Base-by-base conservation (phyloP, 2,113 vertebrate species). In the Rostratula benghalensis region DNA sequence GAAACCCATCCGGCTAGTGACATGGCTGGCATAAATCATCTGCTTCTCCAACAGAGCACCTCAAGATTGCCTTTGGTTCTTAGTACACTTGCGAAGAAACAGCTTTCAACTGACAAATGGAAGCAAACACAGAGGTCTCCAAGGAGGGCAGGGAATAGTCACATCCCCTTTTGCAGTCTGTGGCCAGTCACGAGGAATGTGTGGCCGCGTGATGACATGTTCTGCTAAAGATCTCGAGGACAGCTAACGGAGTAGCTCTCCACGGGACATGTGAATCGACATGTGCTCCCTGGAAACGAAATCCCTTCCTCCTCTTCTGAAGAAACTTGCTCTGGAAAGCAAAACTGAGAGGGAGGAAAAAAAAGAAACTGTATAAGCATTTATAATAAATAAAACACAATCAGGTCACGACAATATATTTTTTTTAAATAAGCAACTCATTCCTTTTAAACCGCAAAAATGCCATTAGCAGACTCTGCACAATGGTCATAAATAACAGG, bases 141-240 rank as follows among this genome's bases (percentile, higher is more conserved):
- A 51, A 10, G 51, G 59, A 41, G 78, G 53, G 69, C 82, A 95
- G 53, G 50, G 63, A 27, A 10, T 12, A 71, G 35, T 14, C 39
- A 80, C 75, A 51, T 20, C 18, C 17, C 25, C 13, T 86, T 28
- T 9, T 50, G 67, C 64, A 41, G 93, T 12, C 65, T 10, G 81
- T 73, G 57, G 77, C 74, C 87, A 88, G 84, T 93, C 96, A 94
- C 85, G 57, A 68, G 79, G 83, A 93, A 69, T 3, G 90, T 61
- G 63, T 63, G 71, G 84, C 48, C 77, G 77, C 31, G 83, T 63
- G 63, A 4, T 64, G 88, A 78, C 6, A 67, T 63, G 22, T 51
- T 63, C 80, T 43, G 37, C 27, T 6, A 37, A 20, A 31, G 39
- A 23, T 37, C 75, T 23, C 1, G 31, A 75, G 45, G 33, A 60